A percentile compares a stretch with the other conserved stretches of the same genome.
Conservation (phyloP, 2,113 vertebrate species). For the Corythornis madagascariensis region DNA sequence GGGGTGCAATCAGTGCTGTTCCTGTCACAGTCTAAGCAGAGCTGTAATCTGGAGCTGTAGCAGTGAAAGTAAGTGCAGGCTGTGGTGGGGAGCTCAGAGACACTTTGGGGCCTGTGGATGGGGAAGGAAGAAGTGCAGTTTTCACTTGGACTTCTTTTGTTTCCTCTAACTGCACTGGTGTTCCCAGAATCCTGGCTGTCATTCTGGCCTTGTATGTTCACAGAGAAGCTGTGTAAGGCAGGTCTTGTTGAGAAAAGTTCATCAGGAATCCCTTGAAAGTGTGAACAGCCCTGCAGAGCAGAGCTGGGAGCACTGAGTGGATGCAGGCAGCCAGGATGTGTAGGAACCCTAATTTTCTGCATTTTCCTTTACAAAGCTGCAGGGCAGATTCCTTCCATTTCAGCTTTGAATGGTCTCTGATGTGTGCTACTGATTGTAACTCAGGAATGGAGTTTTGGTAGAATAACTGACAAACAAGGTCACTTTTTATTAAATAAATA, state of each 20-base stretch:
- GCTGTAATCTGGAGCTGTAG: background rate
- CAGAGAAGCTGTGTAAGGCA: background rate
- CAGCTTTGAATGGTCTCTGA: background rate
- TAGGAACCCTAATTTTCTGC: background rate
- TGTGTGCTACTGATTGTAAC: background rate
- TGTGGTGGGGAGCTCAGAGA: background rate
- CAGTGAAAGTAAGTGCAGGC: background rate
- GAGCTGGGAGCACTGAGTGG: accelerated
- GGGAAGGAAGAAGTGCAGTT: background rate
- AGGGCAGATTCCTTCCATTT: background rate
- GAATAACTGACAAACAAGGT: background rate
- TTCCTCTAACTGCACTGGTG: background rate
- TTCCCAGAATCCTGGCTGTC: accelerated
- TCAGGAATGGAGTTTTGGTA: background rate
- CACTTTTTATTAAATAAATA: background rate
- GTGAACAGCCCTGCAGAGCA: background rate
- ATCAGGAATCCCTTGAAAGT: background rate
- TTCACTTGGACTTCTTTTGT: background rate
- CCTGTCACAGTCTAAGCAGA: accelerated
- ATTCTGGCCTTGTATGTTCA: background rate
- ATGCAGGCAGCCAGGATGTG: accelerated
- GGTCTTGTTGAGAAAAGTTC: background rate
- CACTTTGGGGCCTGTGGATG: accelerated
- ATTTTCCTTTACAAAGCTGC: background rate
- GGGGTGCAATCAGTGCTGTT: background rate